phyloP scores from a whole-genome alignment of 2,888 invertebrate species.

The Fabriciana adippe region DNA sequence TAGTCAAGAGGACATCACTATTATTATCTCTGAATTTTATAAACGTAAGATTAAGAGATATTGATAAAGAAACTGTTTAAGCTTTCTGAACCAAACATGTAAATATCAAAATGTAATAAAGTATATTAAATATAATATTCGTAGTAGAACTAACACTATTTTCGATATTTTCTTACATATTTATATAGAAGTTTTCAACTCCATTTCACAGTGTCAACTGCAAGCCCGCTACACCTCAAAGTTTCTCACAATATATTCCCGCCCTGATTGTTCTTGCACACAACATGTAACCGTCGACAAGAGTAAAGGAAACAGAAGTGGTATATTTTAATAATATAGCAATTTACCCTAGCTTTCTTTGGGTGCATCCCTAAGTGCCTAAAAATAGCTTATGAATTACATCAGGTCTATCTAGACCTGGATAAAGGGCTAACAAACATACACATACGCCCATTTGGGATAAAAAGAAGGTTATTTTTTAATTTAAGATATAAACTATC shows the following conservation, averaged over 20 bases:
- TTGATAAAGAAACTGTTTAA: too few species aligned
- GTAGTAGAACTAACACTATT: background rate
- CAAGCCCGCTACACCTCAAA: constrained; percentile 19
- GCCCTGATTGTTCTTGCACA: constrained; percentile 29
- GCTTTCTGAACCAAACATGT: background rate
- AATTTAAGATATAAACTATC: too few species aligned
- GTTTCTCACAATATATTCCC: constrained; percentile 29
- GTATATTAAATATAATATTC: background rate
- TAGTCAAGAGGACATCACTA: too few species aligned
- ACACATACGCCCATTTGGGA: too few species aligned
- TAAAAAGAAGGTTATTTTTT: too few species aligned
- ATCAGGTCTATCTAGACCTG: too few species aligned
- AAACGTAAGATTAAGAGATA: too few species aligned
- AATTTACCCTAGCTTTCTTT: too few species aligned
- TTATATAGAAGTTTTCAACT: constrained; percentile 28
- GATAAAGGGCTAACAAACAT: too few species aligned
- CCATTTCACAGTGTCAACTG: constrained; percentile 28
- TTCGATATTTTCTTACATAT: constrained; percentile 11
- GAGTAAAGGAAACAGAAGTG: constrained; percentile 4
- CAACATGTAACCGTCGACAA: constrained; percentile 1
- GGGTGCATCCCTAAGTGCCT: too few species aligned
- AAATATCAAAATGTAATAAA: background rate
- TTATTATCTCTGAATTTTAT: too few species aligned
- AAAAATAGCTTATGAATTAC: too few species aligned
- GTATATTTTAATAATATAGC: background rate